These are phyloP conservation scores for Actinostola sp. DNA, from an alignment of 92 coral and sea anemone genomes.

Conservation along the genomic window DNA sequence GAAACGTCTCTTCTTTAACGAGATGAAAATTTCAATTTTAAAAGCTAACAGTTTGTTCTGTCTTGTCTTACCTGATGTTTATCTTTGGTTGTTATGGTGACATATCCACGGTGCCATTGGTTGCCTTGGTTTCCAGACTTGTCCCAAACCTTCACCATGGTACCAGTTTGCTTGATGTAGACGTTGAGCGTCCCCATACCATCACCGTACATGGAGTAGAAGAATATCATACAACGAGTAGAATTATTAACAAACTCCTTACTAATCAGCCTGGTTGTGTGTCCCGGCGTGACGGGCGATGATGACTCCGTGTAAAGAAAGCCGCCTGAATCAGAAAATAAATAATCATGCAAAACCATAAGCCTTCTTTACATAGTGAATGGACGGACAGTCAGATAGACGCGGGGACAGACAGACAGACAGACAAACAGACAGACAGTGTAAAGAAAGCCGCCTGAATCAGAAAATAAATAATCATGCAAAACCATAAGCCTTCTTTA, in stretches of 20 bases:
- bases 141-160: slow-evolving; percentile 15
- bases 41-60: no score
- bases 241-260: slow-evolving; percentile 35
- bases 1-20: no score
- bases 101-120: slow-evolving; percentile 34
- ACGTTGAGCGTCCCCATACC: slow-evolving; percentile 52
- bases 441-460: slow-evolving; percentile 53
- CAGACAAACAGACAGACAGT: no score
- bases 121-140: slow-evolving; percentile 47
- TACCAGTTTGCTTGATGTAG: slow-evolving; percentile 16
- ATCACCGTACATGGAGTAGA: slow-evolving; percentile 49
- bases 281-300: slow-evolving; percentile 37
- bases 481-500: no score
- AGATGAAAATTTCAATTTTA: no score
- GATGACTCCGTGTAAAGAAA: slow-evolving; percentile 71
- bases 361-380: no score
- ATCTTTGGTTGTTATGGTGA: slow-evolving; percentile 18
- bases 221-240: slow-evolving; percentile 54
- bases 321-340: slow-evolving; percentile 22
- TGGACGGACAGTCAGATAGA: no score
- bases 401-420: no score
- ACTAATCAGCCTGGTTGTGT: slow-evolving; percentile 60
- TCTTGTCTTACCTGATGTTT: slow-evolving; percentile 30
- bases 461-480: neutral
- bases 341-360: no score